Evolutionary conservation across 2,888 invertebrate genomes (phyloP), one percentile per base, ranked within the genome.

Genomic region (Heliconius cydno): DNA sequence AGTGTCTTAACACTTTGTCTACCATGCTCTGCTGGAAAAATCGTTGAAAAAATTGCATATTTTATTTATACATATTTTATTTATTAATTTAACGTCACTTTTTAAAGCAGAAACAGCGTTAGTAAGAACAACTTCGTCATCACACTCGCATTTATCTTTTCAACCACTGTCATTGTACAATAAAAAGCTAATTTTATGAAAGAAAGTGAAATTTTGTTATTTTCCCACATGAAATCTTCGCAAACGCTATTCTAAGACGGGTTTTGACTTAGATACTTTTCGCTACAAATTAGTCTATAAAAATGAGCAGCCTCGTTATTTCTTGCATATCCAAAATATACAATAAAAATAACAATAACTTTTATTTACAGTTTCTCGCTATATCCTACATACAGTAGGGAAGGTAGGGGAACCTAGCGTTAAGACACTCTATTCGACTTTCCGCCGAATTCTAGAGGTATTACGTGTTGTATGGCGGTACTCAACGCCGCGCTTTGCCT

Each of bases 191-290:
- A n/a, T 71, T 77, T 71, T 77, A 77, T 77, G 77, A 77, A 77
- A 71, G 77, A 77, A 78, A 38, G 41, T 34, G 73, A 73, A n/a
- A 22, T 52, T 67, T 73, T 52, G 25, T 70, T 67, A 67, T 60
- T 70, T 77, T 71, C 60, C n/a, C 38, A 57, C 65, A 52, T 73
- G 28, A 57, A 66, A 65, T 60, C 77, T 76, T 75, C n/a, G 66
- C 78, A 79, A 79, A 30, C 30, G 5, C 77, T 74, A 76, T 80
- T 81, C 77, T 68, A 41, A 78, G 77, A 60, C 15, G 34, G 22
- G 70, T 46, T 70, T 70, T n/a, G n/a, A 60, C 60, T 60, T 9
- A 60, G n/a, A 25, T 41, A 70, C 25, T 15, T 70, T 46, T 70
- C 25, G 41, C 19, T 46, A 15, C 41, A 46, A 46, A 46, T 70